Percentiles rank a stretch among this genome's conserved stretches.
Conservation (phyloP, 2,113 vertebrate species). For the Dipodomys stephensi region DNA sequence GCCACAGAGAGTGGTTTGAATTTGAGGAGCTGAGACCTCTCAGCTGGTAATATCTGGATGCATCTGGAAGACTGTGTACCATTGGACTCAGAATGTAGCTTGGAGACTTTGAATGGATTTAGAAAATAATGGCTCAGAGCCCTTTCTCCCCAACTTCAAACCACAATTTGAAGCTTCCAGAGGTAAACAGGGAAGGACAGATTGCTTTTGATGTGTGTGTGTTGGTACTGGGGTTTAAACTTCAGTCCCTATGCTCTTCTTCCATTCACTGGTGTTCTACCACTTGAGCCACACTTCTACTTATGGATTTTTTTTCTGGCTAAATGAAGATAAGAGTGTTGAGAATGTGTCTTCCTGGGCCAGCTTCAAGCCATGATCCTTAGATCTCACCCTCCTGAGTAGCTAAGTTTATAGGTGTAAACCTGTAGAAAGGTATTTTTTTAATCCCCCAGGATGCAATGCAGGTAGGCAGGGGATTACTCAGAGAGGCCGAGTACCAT, state of each 20-base stretch:
- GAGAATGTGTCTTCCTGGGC: no score
- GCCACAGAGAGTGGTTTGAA: neutral
- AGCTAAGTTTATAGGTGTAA: no score
- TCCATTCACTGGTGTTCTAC: no score
- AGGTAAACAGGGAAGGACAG: neutral
- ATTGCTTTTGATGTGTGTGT: neutral
- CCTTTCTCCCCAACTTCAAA: neutral
- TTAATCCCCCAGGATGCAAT: neutral
- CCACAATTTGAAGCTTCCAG: slow-evolving; percentile 13
- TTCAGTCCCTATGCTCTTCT: no score
- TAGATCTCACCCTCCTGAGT: no score
- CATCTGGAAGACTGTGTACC: neutral
- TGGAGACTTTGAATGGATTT: neutral
- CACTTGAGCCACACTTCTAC: no score
- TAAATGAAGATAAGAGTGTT: no score
- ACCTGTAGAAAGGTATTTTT: neutral
- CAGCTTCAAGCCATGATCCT: no score
- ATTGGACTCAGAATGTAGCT: neutral
- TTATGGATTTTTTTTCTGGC: no score
- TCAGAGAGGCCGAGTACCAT: neutral
- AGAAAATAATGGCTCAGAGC: neutral
- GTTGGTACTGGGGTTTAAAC: no score
- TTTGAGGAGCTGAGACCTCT: neutral
- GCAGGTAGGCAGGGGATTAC: neutral
- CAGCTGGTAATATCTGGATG: neutral